phyloP scores from a whole-genome alignment of 2,888 invertebrate genomes.

The Cephus nigrinus region DNA sequence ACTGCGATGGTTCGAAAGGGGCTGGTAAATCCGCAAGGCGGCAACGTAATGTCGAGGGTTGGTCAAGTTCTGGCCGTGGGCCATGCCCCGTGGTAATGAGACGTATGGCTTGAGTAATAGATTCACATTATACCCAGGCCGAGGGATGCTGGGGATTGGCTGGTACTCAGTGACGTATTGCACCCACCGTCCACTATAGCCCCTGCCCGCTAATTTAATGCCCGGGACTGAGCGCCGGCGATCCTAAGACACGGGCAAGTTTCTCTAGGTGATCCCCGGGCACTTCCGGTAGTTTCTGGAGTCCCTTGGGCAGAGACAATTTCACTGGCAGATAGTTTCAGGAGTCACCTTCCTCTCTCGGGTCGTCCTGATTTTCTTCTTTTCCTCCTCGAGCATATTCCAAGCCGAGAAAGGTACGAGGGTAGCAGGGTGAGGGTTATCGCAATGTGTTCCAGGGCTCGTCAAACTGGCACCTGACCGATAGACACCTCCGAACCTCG shows the following conservation, averaged over 20 bases:
- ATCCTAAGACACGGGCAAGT: not conserved
- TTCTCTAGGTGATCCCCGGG: not conserved
- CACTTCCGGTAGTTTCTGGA: too few species aligned
- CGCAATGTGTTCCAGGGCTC: too few species aligned
- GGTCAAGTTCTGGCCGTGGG: constrained; percentile 10
- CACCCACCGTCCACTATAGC: constrained; percentile 31
- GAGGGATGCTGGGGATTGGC: constrained; percentile 19
- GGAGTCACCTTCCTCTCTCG: too few species aligned
- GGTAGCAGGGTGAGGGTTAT: too few species aligned
- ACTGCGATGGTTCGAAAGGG: too few species aligned
- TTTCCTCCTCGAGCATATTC: too few species aligned
- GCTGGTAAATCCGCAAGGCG: too few species aligned
- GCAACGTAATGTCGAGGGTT: too few species aligned
- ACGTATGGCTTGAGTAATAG: constrained; percentile 53
- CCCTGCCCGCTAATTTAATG: constrained; percentile 37
- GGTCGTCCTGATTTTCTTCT: too few species aligned
- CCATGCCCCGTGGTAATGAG: constrained; percentile 41
- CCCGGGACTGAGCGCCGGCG: constrained; percentile 6
- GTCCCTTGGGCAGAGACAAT: constrained; percentile 18
- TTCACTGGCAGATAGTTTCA: constrained; percentile 10
- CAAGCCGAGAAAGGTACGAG: too few species aligned
- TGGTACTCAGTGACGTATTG: constrained; percentile 51
- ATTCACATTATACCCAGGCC: constrained; percentile 51
- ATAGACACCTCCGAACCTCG: too few species aligned
- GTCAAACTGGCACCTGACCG: too few species aligned